These are phyloP conservation scores for Holotrichia oblita DNA, from an alignment of 1,140 invertebrate species.

Conservation along the genomic window DNA sequence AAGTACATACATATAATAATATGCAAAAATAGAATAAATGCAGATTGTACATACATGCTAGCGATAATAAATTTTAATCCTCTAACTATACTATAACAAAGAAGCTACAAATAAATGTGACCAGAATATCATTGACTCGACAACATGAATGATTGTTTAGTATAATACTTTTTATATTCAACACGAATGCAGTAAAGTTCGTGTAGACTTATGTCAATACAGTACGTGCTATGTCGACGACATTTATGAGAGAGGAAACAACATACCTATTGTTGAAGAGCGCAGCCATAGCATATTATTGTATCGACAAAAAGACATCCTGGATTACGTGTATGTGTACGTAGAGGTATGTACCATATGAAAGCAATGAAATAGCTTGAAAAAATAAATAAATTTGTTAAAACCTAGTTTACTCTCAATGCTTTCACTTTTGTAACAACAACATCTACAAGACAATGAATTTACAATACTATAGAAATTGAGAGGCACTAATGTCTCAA, in stretches of 20 bases:
- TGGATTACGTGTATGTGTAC: neutral
- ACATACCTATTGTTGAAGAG: slow-evolving; percentile 34
- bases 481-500: too few relatives aligned
- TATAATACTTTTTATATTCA: slow-evolving; percentile 36
- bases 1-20: too few relatives aligned
- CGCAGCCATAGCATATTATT: neutral
- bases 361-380: too few relatives aligned
- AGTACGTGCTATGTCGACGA: slow-evolving; percentile 5
- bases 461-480: too few relatives aligned
- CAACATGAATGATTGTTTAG: slow-evolving; percentile 18
- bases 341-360: slow-evolving; percentile 2
- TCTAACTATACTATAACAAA: too few relatives aligned
- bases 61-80: too few relatives aligned
- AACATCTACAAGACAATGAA: too few relatives aligned
- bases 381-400: too few relatives aligned
- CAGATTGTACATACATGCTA: neutral
- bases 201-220: slow-evolving; percentile 30
- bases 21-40: too few relatives aligned
- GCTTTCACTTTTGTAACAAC: too few relatives aligned
- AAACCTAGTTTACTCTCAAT: too few relatives aligned
- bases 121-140: slow-evolving; percentile 6
- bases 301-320: neutral
- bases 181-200: neutral
- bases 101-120: too few relatives aligned
- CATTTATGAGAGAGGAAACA: slow-evolving; percentile 31